phyloP scores from a whole-genome alignment of 2,888 invertebrate species.

The Netelia virgata region DNA sequence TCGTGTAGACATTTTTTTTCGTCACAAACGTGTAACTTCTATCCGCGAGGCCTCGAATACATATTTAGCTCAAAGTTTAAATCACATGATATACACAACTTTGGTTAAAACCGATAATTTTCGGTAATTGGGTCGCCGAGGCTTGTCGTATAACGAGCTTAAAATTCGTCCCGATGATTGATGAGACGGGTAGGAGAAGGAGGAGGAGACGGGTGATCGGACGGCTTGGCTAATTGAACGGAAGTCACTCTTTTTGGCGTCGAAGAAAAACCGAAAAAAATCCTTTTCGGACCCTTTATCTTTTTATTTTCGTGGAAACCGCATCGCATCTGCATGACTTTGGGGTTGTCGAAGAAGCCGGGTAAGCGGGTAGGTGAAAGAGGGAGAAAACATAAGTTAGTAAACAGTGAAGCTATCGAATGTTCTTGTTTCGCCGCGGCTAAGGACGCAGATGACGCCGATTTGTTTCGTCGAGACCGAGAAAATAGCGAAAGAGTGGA shows the following conservation, averaged over 20 bases:
- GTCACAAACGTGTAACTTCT: neutral
- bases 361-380: neutral
- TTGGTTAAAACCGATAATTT: constrained; percentile 50
- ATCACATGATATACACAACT: no score
- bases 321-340: constrained; percentile 69
- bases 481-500: constrained; percentile 49
- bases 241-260: constrained; percentile 65
- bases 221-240: constrained; percentile 71
- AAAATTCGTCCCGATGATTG: constrained; percentile 66
- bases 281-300: constrained; percentile 28
- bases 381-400: neutral
- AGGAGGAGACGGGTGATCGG: constrained; percentile 65
- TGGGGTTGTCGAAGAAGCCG: constrained; percentile 48
- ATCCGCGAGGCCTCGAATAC: neutral
- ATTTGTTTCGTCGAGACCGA: constrained; percentile 60
- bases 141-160: constrained; percentile 61
- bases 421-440: constrained; percentile 13
- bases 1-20: neutral
- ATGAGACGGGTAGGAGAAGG: constrained; percentile 58
- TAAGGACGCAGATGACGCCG: constrained; percentile 69
- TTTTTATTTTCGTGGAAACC: constrained; percentile 52
- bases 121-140: constrained; percentile 56
- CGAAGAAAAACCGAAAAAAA: constrained; percentile 29
- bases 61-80: no score
- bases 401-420: constrained; percentile 7